Evolutionary conservation across 2,888 invertebrate species (phyloP).

Genomic region (Pyrocoelia pectoralis): DNA sequence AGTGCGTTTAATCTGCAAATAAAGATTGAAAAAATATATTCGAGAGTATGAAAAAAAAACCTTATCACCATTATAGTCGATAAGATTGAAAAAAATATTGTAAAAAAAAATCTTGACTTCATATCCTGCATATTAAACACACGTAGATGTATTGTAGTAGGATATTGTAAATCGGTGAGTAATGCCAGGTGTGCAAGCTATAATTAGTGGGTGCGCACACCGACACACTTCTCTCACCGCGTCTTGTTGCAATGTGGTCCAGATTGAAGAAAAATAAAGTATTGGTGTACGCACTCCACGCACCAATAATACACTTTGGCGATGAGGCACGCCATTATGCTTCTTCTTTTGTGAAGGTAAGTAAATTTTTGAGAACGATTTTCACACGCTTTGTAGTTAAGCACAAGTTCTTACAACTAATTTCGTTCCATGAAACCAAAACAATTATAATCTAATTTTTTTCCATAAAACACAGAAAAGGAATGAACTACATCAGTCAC

Average conservation of each 20-base stretch:
- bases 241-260: constrained; percentile 5
- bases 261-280: constrained; percentile 18
- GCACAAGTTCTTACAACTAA: constrained; percentile 13
- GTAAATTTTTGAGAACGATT: constrained; percentile 21
- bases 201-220: constrained; percentile 58
- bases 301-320: constrained; percentile 32
- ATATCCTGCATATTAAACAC: constrained; percentile 24
- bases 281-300: constrained; percentile 52
- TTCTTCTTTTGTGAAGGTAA: constrained; percentile 5
- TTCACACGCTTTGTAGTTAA: constrained; percentile 15
- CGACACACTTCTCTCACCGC: constrained; percentile 33
- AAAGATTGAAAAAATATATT: background rate
- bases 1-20: constrained; percentile 16
- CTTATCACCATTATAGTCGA: background rate
- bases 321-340: constrained; percentile 16
- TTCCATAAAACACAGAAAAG: constrained; percentile 22
- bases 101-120: background rate
- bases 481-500: constrained; percentile 27
- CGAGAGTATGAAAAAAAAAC: background rate
- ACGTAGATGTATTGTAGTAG: constrained; percentile 18
- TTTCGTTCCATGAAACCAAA: constrained; percentile 7
- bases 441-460: constrained; percentile 18
- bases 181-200: constrained; percentile 43
- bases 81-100: constrained; percentile 5
- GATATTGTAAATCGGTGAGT: constrained; percentile 17